Base-by-base conservation (phyloP, 2,797 vertebrate genomes). In the Sus cebifrons region DNA sequence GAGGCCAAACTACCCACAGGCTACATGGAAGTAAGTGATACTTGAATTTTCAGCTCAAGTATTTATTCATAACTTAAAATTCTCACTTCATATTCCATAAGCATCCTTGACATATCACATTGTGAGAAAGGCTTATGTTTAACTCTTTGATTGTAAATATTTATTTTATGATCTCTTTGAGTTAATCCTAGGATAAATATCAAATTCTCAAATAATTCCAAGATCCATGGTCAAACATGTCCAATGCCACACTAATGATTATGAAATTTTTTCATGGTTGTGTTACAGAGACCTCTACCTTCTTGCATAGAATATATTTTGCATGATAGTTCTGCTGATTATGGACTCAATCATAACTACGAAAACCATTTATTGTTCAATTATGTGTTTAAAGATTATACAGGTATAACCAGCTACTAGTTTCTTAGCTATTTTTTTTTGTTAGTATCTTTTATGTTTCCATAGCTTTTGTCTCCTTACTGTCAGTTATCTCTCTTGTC, bases 51-150 rank as follows among this genome's bases (percentile, higher is more conserved):
- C 44, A 83, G 68, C 36, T 77, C 8, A 87, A 81, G 17, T 56
- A 67, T 86, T 94, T 89, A 86, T 73, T 90, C 49, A 23, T 54
- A 68, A 68, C 54, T 90, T 93, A 78, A 88, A 91, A 88, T 87
- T 75, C 77, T 96, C 54, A 85, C 56, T 96, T 79, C 18, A 67
- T 52, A 29, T 79, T 73, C 58, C 79, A 21, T 64, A 68, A 78
- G 40, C 32, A 94, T 82, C 95, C 58, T 74, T 74, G 40, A 67
- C 23, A 65, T 52, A 84, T 27, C 4, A 91, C 65, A 82, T 12
- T 82, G 3, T 44, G 71, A 90, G 60, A 90, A 89, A 70, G 29
- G 29, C 32, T 52, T 32, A 18, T 78, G 25, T 23, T 49, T 49
- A 74, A 74, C 18, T 92, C 52, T 84, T 87, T 68, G 6, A 85